Percentiles rank a stretch among this genome's conserved stretches.
These are phyloP conservation scores for Apteryx mantelli DNA, from an alignment of 2,113 vertebrate genomes.

Conservation along the genomic window DNA sequence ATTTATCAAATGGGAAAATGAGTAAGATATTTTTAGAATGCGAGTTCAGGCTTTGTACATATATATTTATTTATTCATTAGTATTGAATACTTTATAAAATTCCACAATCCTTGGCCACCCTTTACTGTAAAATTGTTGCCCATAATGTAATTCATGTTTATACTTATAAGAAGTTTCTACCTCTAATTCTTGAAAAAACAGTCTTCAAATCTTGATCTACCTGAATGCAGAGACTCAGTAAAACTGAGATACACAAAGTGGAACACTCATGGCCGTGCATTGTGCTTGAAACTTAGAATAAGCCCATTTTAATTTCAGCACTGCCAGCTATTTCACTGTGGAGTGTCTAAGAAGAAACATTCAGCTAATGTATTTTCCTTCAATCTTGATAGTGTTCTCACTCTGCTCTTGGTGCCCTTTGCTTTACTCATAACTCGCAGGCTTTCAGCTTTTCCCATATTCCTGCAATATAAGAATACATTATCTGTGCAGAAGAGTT, in stretches of 20 bases:
- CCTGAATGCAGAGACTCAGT: neutral
- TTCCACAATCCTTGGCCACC: neutral
- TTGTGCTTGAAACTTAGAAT: neutral
- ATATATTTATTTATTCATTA: neutral
- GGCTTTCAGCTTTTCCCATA: neutral
- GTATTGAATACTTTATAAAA: neutral
- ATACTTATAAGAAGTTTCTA: neutral
- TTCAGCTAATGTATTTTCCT: neutral
- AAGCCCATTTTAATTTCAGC: neutral
- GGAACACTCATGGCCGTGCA: neutral
- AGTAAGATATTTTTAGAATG: conserved; percentile 6
- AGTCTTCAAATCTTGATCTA: neutral
- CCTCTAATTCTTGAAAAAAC: neutral
- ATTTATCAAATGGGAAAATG: neutral
- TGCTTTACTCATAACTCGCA: neutral
- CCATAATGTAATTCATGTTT: neutral
- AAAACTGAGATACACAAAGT: neutral
- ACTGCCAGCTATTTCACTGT: neutral
- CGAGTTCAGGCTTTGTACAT: neutral
- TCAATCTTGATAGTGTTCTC: neutral
- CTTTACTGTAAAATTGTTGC: neutral
- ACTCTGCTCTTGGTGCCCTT: neutral
- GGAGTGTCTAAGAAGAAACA: neutral
- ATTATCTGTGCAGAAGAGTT: neutral
- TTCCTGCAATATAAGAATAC: neutral